phyloP scores from a whole-genome alignment of 2,113 vertebrate species.

The Gobius niger region DNA sequence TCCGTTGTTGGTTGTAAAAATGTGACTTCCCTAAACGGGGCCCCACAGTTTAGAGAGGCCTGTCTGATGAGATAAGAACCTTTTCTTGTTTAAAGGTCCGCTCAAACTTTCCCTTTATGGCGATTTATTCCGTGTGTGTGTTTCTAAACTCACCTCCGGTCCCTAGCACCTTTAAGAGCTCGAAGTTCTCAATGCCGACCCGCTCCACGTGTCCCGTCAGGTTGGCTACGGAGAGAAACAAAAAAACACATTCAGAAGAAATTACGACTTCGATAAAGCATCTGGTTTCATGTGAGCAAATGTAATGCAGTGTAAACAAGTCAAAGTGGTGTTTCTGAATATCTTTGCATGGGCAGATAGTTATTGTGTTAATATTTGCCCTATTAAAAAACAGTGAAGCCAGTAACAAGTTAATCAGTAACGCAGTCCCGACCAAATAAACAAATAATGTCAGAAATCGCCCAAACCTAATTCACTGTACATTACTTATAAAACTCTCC shows the following conservation, averaged over 20 bases:
- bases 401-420: no score
- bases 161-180: slow-evolving; percentile 94
- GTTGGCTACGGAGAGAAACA: slow-evolving; percentile 81
- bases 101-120: neutral
- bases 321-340: no score
- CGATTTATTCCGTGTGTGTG: neutral
- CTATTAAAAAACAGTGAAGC: no score
- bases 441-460: no score
- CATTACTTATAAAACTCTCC: no score
- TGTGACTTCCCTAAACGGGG: neutral
- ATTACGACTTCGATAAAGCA: neutral
- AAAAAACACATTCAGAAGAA: neutral
- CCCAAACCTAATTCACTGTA: no score
- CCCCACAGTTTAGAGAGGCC: neutral
- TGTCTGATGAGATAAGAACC: neutral
- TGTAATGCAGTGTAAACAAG: no score
- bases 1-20: neutral
- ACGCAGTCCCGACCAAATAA: no score
- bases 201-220: slow-evolving; percentile 94
- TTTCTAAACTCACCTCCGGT: slow-evolving; percentile 92
- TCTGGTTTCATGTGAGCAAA: no score
- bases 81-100: neutral
- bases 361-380: no score
- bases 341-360: no score
- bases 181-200: slow-evolving; percentile 98